Conservation (phyloP, 64 coral and sea anemone species). For the Porites australiensis region DNA sequence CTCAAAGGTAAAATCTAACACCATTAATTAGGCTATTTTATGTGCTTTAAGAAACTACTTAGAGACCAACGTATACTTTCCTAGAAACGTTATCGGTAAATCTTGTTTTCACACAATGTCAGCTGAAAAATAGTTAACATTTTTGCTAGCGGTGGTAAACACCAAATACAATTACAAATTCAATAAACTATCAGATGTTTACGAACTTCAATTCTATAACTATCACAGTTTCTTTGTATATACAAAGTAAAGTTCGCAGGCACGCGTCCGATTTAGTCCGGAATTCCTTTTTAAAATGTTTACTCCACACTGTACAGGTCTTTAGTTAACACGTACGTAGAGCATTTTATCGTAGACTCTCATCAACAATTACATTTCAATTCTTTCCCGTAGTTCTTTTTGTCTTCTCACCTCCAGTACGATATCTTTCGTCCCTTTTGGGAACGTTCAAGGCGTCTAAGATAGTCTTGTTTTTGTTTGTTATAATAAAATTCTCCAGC, state of each 20-base stretch:
- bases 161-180: neutral
- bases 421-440: slow-evolving; percentile 66
- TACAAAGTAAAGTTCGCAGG: neutral
- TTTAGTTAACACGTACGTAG: neutral
- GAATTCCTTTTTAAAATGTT: too few species aligned
- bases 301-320: too few species aligned
- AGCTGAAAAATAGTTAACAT: neutral
- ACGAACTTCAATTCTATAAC: neutral
- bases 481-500: slow-evolving; percentile 91
- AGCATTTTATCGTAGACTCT: neutral
- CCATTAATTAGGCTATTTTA: too few species aligned
- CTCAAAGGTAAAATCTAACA: too few species aligned
- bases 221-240: slow-evolving; percentile 1
- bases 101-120: too few species aligned
- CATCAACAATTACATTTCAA: neutral
- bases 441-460: slow-evolving; percentile 67
- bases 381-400: neutral
- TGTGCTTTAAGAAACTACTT: too few species aligned
- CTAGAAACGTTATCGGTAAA: too few species aligned
- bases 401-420: slow-evolving; percentile 78
- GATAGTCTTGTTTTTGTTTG: slow-evolving; percentile 88
- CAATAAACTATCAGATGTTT: slow-evolving; percentile 11
- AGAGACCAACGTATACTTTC: too few species aligned
- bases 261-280: neutral
- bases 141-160: neutral